Base-by-base conservation (phyloP, 2,888 invertebrate species). In the Stenodera caucasica region DNA sequence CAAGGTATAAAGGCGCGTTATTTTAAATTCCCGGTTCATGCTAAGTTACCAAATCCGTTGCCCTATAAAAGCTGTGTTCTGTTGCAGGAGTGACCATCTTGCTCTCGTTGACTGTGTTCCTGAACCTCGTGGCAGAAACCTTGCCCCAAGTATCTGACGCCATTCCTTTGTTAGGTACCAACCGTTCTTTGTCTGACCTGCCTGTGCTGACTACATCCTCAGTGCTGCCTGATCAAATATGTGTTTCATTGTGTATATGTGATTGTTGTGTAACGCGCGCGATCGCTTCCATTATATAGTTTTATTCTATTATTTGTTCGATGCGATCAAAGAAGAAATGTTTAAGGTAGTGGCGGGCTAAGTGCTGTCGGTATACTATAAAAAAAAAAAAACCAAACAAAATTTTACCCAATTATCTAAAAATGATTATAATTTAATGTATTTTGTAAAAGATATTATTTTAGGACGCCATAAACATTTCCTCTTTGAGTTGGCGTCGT, bases 121-220 rank as follows among this genome's bases (percentile, higher is more conserved):
- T 98, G 88, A 95, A 98, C 88, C 92, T 98, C 88, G 97, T 98
- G 84, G 96, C 97, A 78, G 97, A 98, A 90, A 96, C 97, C 85
- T 94, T 98, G 91, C 98, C 98, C 84, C 96, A 95, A 88, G 98
- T 98, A 84, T 98, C 98, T 85, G 98, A 98, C 86, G 97, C 98
- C 84, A 96, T 98, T 86, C 98, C 98, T 85, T 88, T 98, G 88
- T 96, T 98, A 92, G 98, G 98, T 95, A 92, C 80, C 80, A 79
- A 78, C 76, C 81, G 79, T 81, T 82, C 75, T 77, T 80, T 80
- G 80, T 81, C 80, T 80, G 80, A 80, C 80, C 79, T 81, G 80
- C 81, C 80, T 81, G 80, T 80, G 80, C 80, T 80, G 78, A 77
- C 77, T 78, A 78, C 74, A 79, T 78, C 78, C 76, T 80, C 78